phyloP scores from a whole-genome alignment of 1,140 invertebrate species.

The Capitella teleta region DNA sequence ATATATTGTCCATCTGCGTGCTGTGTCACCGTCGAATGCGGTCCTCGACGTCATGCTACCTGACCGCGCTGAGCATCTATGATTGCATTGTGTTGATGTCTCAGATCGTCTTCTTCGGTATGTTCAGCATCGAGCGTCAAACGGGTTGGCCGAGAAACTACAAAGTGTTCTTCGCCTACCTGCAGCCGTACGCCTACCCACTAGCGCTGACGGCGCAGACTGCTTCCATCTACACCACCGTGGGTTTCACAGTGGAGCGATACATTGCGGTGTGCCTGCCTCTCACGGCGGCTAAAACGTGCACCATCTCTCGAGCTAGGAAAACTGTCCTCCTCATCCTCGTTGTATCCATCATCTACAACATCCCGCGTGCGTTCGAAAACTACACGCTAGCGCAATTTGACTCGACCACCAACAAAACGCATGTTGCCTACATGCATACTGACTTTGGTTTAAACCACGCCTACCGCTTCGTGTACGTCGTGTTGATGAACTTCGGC shows the following conservation, averaged over 20 bases:
- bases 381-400: slow-evolving; percentile 32
- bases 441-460: slow-evolving; percentile 41
- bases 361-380: slow-evolving; percentile 59
- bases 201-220: slow-evolving; percentile 58
- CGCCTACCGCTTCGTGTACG: slow-evolving; percentile 53
- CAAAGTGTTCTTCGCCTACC: slow-evolving; percentile 39
- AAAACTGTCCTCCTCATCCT: slow-evolving; percentile 53
- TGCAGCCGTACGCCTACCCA: slow-evolving; percentile 46
- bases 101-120: slow-evolving; percentile 56
- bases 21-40: slow-evolving; percentile 31
- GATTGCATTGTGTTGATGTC: slow-evolving; percentile 49
- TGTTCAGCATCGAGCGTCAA: slow-evolving; percentile 68
- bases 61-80: slow-evolving; percentile 34
- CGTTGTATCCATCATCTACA: slow-evolving; percentile 52
- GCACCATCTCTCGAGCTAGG: slow-evolving; percentile 51
- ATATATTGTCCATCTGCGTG: slow-evolving; percentile 33
- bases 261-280: slow-evolving; percentile 95
- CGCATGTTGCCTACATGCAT: slow-evolving; percentile 4
- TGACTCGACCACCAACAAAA: slow-evolving; percentile 16
- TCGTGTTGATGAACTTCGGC: slow-evolving; percentile 53
- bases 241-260: slow-evolving; percentile 83
- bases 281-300: slow-evolving; percentile 53
- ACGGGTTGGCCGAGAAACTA: slow-evolving; percentile 63
- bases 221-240: slow-evolving; percentile 75
- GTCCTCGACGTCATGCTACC: slow-evolving; percentile 33